Conservation (phyloP, 2,113 vertebrate species). For the Galeopterus variegatus region DNA sequence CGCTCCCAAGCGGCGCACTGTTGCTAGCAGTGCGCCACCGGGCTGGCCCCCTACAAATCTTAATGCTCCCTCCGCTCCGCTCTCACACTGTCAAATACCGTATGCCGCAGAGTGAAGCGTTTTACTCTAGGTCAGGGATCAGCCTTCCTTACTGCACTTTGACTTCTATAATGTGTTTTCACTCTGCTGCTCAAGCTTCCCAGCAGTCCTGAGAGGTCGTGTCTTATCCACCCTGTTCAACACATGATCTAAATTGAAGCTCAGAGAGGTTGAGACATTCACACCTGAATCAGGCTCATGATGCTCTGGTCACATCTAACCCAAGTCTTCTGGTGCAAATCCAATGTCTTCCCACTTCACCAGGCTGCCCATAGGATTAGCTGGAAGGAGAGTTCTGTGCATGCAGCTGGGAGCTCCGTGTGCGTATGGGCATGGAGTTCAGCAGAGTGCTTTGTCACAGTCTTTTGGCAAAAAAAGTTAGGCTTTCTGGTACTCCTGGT, state of each 20-base stretch:
- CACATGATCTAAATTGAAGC: not conserved
- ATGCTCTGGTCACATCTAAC: not conserved
- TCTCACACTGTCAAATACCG: not conserved
- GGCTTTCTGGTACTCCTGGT: not conserved
- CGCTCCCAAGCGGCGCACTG: too few species aligned
- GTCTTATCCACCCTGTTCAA: not conserved
- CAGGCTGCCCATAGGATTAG: not conserved
- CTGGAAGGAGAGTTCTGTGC: not conserved
- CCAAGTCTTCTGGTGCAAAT: not conserved
- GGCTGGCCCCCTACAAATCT: not conserved
- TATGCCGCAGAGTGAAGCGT: not conserved
- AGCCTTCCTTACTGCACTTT: not conserved
- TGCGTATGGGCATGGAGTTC: fast-evolving
- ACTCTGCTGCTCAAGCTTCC: not conserved
- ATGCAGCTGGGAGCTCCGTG: not conserved
- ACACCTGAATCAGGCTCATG: not conserved
- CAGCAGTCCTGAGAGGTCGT: not conserved
- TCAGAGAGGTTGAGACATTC: not conserved
- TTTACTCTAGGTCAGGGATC: not conserved
- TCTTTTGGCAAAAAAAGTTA: not conserved
- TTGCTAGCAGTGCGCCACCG: too few species aligned
- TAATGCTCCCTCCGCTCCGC: too few species aligned
- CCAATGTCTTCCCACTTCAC: not conserved
- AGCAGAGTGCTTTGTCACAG: not conserved
- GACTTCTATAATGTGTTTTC: not conserved